These are phyloP conservation scores for Pemphigus obesinymphae DNA, from an alignment of 1,140 invertebrate species.

Conservation along the genomic window DNA sequence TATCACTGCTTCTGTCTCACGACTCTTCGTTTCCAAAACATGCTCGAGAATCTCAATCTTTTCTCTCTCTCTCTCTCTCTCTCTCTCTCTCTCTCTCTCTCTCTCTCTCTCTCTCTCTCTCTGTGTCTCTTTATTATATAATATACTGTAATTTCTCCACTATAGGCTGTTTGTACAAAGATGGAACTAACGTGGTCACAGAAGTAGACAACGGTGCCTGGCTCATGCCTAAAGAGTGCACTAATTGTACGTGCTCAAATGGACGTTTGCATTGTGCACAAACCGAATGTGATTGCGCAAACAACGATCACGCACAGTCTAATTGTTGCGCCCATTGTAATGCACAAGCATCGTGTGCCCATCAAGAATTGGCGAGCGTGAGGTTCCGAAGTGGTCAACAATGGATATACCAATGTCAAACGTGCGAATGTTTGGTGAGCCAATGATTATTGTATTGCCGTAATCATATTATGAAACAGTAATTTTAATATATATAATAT, in stretches of 20 bases:
- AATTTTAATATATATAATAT: no score
- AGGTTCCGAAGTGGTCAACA: slow-evolving; percentile 72
- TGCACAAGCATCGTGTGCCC: slow-evolving; percentile 63
- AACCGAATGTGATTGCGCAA: slow-evolving; percentile 59
- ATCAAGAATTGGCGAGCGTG: slow-evolving; percentile 71
- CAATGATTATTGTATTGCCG: not conserved
- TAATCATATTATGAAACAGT: not conserved
- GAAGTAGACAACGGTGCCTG: slow-evolving; percentile 51
- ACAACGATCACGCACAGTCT: slow-evolving; percentile 53
- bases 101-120: no score
- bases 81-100: no score
- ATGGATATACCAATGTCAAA: slow-evolving; percentile 86
- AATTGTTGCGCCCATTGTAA: slow-evolving; percentile 76
- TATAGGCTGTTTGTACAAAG: slow-evolving; percentile 61
- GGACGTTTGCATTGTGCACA: slow-evolving; percentile 63
- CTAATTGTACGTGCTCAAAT: slow-evolving; percentile 58
- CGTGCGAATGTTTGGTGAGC: slow-evolving; percentile 79
- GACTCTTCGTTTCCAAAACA: no score
- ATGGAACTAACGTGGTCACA: slow-evolving; percentile 57
- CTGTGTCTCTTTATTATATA: no score
- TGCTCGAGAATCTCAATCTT: no score
- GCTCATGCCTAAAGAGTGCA: slow-evolving; percentile 56
- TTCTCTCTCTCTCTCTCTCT: no score
- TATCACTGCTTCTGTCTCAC: no score
- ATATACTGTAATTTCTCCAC: no score